A percentile compares a stretch with the other conserved stretches of the same genome.
phyloP scores from a whole-genome alignment of 2,888 invertebrate species.

The Andrena trimmerana region DNA sequence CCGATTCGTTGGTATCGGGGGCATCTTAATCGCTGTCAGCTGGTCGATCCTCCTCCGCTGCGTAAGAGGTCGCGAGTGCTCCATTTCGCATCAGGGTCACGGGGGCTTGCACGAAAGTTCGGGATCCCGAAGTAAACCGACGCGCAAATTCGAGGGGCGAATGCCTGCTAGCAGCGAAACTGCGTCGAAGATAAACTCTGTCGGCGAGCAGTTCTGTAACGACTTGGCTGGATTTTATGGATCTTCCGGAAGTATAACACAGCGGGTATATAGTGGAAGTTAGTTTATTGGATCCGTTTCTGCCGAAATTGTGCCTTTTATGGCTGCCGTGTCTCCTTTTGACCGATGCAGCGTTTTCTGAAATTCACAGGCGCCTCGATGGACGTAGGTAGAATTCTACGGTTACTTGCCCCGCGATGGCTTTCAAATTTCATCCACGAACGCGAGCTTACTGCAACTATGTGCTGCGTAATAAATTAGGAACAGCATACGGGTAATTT shows the following conservation, averaged over 20 bases:
- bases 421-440: neutral
- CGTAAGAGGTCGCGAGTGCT: constrained; percentile 2
- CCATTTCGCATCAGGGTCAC: constrained; percentile 15
- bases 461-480: too few relatives aligned
- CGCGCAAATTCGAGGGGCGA: constrained; percentile 39
- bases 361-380: neutral
- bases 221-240: constrained; percentile 52
- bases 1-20: neutral
- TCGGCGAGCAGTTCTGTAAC: constrained; percentile 49
- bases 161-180: constrained; percentile 23
- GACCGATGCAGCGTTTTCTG: constrained; percentile 13
- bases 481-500: neutral
- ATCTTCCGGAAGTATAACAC: constrained; percentile 49
- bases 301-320: constrained; percentile 26
- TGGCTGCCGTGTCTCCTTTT: neutral
- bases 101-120: constrained; percentile 2
- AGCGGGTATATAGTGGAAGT: constrained; percentile 36
- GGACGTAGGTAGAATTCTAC: neutral
- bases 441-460: neutral
- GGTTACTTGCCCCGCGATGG: neutral
- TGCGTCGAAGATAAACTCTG: constrained; percentile 42
- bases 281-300: constrained; percentile 40
- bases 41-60: neutral
- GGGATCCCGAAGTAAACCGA: constrained; percentile 29
- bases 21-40: neutral